phyloP scores from a whole-genome alignment of 2,888 invertebrate genomes.

The Meteorus colon region DNA sequence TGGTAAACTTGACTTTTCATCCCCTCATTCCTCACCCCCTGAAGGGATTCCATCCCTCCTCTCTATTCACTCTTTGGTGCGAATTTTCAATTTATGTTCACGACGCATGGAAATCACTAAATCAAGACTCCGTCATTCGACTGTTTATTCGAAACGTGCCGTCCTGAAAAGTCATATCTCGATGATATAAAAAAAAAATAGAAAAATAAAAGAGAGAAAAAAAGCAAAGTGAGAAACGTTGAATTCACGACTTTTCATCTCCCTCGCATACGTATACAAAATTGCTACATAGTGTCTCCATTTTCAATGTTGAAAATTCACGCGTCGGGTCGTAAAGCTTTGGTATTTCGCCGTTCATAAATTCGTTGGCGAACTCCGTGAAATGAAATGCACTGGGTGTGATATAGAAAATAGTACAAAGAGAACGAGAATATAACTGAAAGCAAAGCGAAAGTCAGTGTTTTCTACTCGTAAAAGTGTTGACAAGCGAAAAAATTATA shows the following conservation, averaged over 20 bases:
- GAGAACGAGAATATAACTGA: conserved; percentile 13
- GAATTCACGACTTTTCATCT: conserved; percentile 2
- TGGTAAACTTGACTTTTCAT: not conserved
- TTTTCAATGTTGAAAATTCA: conserved; percentile 28
- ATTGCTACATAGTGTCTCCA: not conserved
- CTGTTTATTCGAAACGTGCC: conserved; percentile 53
- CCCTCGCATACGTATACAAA: not conserved
- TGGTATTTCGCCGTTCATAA: conserved; percentile 39
- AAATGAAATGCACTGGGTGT: conserved; percentile 43
- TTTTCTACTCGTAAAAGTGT: conserved; percentile 30
- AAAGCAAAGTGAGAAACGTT: not conserved
- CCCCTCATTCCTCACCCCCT: not conserved
- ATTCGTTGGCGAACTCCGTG: conserved; percentile 34
- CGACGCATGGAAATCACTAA: conserved; percentile 26
- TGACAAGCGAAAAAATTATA: conserved; percentile 24
- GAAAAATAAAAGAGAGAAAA: no score
- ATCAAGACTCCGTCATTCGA: conserved; percentile 41
- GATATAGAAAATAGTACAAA: conserved; percentile 22
- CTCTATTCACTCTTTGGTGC: not conserved
- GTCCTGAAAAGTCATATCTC: conserved; percentile 41
- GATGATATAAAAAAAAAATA: conserved; percentile 28
- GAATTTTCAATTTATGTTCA: conserved; percentile 20
- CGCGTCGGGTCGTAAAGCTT: conserved; percentile 40
- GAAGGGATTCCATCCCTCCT: not conserved
- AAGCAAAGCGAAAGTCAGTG: conserved; percentile 27